A percentile compares a stretch with the other conserved stretches of the same genome.
phyloP scores from a whole-genome alignment of 2,797 vertebrate genomes.

The Macropus fuliginosus region DNA sequence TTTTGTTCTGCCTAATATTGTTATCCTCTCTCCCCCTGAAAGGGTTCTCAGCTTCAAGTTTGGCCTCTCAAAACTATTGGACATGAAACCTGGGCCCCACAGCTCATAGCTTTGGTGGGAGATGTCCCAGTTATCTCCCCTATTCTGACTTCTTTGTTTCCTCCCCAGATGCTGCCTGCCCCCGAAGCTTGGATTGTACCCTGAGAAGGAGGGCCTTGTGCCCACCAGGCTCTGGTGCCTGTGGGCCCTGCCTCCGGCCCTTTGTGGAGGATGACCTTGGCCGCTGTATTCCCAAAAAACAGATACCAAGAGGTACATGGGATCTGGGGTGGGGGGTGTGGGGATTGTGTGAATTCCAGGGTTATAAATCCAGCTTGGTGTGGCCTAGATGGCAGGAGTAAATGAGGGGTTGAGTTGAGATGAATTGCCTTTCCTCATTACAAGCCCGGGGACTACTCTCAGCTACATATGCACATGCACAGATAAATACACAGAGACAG shows the following conservation, averaged over 20 bases:
- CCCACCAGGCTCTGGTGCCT: constrained; percentile 83
- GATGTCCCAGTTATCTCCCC: not conserved
- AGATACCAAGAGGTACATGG: constrained; percentile 81
- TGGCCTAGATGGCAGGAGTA: not conserved
- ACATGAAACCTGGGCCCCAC: not conserved
- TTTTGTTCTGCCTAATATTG: not conserved
- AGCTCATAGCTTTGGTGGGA: not conserved
- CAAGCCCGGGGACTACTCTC: not conserved
- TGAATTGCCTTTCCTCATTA: not conserved
- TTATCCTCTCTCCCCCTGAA: not conserved
- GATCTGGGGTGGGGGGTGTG: too few species aligned
- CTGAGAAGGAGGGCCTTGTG: constrained; percentile 90
- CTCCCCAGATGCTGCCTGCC: constrained; percentile 84
- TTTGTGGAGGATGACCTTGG: constrained; percentile 88
- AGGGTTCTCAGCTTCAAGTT: not conserved
- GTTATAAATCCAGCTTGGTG: not conserved
- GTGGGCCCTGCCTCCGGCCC: constrained; percentile 90
- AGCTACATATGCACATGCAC: not conserved
- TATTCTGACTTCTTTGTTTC: constrained; percentile 33
- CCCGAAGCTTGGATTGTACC: constrained; percentile 91
- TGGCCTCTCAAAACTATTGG: not conserved
- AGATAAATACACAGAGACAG: not conserved
- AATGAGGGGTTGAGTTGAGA: not conserved
- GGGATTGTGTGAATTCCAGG: not conserved
- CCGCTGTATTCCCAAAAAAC: constrained; percentile 83